A percentile compares a stretch with the other conserved stretches of the same genome.
Conservation (phyloP, 2,113 vertebrate species). For the Nettapus auritus region DNA sequence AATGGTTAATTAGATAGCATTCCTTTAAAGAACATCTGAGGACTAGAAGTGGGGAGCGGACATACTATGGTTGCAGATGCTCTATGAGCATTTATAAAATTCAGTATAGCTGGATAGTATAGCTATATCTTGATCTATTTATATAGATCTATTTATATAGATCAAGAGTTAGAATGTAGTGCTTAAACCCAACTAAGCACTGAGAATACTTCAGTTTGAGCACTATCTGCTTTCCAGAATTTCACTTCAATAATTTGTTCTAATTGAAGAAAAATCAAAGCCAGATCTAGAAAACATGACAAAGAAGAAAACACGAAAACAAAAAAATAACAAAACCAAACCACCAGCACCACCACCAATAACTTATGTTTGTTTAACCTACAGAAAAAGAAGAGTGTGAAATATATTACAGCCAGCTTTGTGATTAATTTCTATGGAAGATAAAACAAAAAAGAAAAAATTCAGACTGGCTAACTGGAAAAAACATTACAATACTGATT, state of each 20-base stretch:
- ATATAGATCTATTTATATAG: not conserved
- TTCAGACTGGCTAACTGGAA: not conserved
- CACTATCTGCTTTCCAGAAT: not conserved
- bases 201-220: not conserved
- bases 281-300: not conserved
- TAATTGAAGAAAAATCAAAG: not conserved
- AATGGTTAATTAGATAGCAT: not conserved
- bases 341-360: not conserved
- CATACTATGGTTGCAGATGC: not conserved
- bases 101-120: not conserved
- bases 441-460: not conserved
- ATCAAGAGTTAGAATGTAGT: not conserved
- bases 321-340: not conserved
- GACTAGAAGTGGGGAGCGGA: not conserved
- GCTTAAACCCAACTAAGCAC: not conserved
- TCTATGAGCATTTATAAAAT: not conserved
- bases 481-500: not conserved
- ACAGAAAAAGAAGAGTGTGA: not conserved
- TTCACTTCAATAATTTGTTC: not conserved
- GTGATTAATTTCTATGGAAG: not conserved
- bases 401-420: not conserved
- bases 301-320: not conserved
- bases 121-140: not conserved
- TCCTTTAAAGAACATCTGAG: not conserved
- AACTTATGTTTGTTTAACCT: rapidly evolving